These are phyloP conservation scores for Trichomalopsis sarcophagae DNA, from an alignment of 1,140 invertebrate species.

Conservation along the genomic window DNA sequence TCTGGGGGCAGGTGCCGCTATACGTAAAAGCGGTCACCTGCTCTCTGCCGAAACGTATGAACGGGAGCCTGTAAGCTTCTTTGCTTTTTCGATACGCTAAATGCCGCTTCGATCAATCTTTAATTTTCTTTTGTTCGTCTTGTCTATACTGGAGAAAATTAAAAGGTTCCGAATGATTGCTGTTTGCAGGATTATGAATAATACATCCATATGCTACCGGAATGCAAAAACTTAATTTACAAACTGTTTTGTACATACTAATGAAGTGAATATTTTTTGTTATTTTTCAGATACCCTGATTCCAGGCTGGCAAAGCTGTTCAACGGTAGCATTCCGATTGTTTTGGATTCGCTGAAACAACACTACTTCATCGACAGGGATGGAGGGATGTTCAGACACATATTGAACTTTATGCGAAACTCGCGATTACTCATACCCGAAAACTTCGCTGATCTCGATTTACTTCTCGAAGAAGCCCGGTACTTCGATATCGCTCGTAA, in stretches of 20 bases:
- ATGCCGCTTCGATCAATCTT: background rate
- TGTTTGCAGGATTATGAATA: background rate
- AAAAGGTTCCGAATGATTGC: no score
- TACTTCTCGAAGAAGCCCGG: conserved; percentile 93
- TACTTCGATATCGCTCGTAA: conserved; percentile 94
- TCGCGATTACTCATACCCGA: conserved; percentile 90
- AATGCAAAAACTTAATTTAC: no score
- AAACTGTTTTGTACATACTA: no score
- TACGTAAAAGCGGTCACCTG: conserved; percentile 61
- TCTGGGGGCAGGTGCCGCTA: conserved; percentile 65
- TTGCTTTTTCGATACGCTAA: conserved; percentile 32
- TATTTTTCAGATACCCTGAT: conserved; percentile 87
- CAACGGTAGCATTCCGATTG: conserved; percentile 97
- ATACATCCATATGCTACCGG: background rate
- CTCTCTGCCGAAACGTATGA: conserved; percentile 34
- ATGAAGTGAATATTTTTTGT: background rate
- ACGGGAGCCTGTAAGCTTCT: background rate
- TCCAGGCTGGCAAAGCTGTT: conserved; percentile 94
- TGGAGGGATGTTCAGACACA: conserved; percentile 96
- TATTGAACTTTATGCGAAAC: conserved; percentile 96
- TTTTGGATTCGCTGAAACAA: conserved; percentile 96
- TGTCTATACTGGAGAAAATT: no score
- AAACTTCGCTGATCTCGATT: conserved; percentile 90
- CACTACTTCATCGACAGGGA: conserved; percentile 99
- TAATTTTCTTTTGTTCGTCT: no score